phyloP scores from a whole-genome alignment of 2,113 vertebrate species.

The Gobio gobio region DNA sequence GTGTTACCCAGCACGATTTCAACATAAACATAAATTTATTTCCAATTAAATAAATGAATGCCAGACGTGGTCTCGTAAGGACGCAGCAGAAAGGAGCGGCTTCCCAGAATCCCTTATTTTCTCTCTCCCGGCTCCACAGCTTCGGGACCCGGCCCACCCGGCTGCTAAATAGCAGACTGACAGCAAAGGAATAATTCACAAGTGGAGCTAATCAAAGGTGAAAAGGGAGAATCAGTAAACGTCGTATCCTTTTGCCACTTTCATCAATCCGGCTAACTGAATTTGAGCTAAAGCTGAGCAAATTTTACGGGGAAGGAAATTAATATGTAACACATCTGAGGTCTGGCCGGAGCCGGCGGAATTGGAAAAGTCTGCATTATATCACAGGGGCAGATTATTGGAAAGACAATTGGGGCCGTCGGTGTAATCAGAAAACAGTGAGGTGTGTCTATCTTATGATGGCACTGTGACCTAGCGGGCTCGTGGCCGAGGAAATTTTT shows the following conservation, averaged over 20 bases:
- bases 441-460: conserved; percentile 83
- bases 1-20: too few relatives aligned
- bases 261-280: conserved; percentile 99
- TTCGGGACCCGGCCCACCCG: conserved; percentile 71
- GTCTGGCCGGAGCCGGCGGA: conserved; percentile 78
- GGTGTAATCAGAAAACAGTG: conserved; percentile 90
- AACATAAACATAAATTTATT: too few relatives aligned
- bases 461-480: conserved; percentile 71
- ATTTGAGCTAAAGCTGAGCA: conserved; percentile 89
- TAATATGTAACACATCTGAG: conserved; percentile 98
- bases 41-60: background rate
- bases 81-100: background rate
- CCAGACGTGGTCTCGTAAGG: background rate
- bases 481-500: conserved; percentile 69
- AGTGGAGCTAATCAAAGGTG: conserved; percentile 99
- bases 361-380: conserved; percentile 85
- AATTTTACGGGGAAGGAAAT: conserved; percentile 93
- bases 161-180: conserved; percentile 85
- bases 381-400: conserved; percentile 83
- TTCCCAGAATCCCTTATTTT: conserved; percentile 46
- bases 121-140: conserved; percentile 42
- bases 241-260: conserved; percentile 96
- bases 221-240: conserved; percentile 97
- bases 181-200: conserved; percentile 84
- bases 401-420: conserved; percentile 83